Evolutionary conservation across 2,113 vertebrate genomes (phyloP).

Genomic region (Nannobrachium achirus): DNA sequence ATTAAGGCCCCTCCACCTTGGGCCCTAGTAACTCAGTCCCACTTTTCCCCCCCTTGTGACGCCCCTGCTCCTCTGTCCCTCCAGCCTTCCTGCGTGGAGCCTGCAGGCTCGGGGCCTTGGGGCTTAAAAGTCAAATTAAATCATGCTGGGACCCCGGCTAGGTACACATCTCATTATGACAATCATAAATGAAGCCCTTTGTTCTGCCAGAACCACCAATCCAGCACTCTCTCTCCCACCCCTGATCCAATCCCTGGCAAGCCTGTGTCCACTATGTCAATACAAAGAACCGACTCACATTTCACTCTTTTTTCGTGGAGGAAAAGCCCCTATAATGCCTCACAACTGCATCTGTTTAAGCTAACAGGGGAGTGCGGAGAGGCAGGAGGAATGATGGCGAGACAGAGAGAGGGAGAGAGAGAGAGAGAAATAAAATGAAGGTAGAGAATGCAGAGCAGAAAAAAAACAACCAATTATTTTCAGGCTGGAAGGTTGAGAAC

Average conservation of each 20-base stretch:
- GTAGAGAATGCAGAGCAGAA: no score
- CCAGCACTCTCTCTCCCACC: constrained; percentile 46
- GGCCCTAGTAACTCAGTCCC: no score
- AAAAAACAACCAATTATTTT: constrained; percentile 27
- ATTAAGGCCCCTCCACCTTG: no score
- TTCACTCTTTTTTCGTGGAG: constrained; percentile 39
- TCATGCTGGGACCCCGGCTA: constrained; percentile 38
- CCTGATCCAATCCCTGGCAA: constrained; percentile 15
- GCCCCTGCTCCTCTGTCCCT: background rate
- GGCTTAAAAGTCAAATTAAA: constrained; percentile 63
- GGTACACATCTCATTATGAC: constrained; percentile 61
- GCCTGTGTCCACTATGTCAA: constrained; percentile 41
- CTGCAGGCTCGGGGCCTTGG: constrained; percentile 42
- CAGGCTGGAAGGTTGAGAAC: constrained; percentile 20
- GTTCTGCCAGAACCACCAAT: constrained; percentile 37
- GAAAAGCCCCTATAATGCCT: constrained; percentile 35
- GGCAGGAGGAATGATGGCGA: background rate
- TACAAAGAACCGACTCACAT: constrained; percentile 34
- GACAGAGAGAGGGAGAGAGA: no score
- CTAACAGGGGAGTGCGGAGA: constrained; percentile 4
- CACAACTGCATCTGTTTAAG: constrained; percentile 66
- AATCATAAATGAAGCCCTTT: constrained; percentile 69
- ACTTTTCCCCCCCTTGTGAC: no score
- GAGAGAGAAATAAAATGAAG: no score
- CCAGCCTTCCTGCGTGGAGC: constrained; percentile 18